Evolutionary conservation across 2,888 invertebrate genomes (phyloP), one percentile per base, ranked within the genome.

Genomic region (Acanthosepion esculentum): DNA sequence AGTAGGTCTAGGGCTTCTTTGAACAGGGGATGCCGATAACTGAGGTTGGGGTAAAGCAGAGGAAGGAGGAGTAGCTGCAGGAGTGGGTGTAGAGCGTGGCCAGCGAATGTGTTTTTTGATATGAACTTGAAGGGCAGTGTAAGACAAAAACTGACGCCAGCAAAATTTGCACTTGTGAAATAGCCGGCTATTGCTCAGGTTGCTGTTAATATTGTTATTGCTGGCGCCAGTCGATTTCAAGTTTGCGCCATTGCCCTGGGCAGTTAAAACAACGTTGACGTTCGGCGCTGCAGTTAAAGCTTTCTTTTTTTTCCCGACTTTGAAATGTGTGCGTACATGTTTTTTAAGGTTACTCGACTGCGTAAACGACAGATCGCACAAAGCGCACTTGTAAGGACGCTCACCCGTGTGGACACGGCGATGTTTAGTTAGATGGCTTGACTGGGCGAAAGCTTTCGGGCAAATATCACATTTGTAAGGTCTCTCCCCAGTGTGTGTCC

Each of bases 351-450:
- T 96, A 1, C 95, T 95, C 91, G 94, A 95, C 5, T 96, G 95
- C 15, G 95, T 91, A 93, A 96, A 96, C 3, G 95, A 64, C 8
- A 95, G 91, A 92, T 94, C 95, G 94, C 96, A 96, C 20, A 96
- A 95, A 0, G 96, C 96, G 95, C 96, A 96, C 92, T 95, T 96
- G 92, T 96, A 96, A 10, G 96, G 95, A 5, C 96, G 94, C 18
- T 95, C 95, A 0, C 96, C 96, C 23, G 96, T 96, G 91, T 96
- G 96, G 6, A 96, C 95, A 0, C 96, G 95, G 93, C 96, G 95
- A 91, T 96, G 96, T 96, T 96, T 96, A 53, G 95, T 96, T 18
- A 96, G 94, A 94, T 96, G 96, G 94, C 96, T 96, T 26, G 95
- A 95, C 91, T 96, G 96, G 94, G 95, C 96, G 91, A 96, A 96